Evolutionary conservation across 2,888 invertebrate species (phyloP).

Genomic region (Apamea anceps): DNA sequence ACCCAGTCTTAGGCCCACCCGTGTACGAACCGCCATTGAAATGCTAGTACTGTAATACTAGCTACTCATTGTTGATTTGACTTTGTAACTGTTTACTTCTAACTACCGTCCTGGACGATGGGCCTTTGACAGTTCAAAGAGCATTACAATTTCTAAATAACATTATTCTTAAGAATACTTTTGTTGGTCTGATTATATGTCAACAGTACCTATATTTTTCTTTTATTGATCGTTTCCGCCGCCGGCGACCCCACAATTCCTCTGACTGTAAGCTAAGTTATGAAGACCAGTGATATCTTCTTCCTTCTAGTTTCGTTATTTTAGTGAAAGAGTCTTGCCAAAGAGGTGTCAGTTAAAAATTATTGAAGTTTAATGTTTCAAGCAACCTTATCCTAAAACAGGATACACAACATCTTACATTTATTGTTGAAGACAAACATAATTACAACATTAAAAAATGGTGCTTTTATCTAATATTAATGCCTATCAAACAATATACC

Average conservation of each 20-base stretch:
- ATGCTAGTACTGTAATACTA: background rate
- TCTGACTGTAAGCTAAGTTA: background rate
- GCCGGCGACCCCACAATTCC: background rate
- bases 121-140: background rate
- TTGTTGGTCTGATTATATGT: background rate
- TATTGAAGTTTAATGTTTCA: background rate
- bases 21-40: background rate
- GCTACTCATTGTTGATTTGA: background rate
- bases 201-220: too few species aligned
- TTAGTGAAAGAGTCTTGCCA: background rate
- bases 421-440: background rate
- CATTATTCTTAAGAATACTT: background rate
- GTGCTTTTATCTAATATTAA: background rate
- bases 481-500: background rate
- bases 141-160: background rate
- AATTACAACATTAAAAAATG: background rate
- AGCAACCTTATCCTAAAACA: background rate
- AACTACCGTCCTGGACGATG: background rate
- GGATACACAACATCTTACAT: background rate
- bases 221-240: background rate
- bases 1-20: background rate
- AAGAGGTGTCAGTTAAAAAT: background rate
- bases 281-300: background rate
- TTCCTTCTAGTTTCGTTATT: background rate
- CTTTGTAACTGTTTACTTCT: background rate